Base-by-base conservation (phyloP, 64 coral and sea anemone genomes). In the Cladopsammia gracilis region DNA sequence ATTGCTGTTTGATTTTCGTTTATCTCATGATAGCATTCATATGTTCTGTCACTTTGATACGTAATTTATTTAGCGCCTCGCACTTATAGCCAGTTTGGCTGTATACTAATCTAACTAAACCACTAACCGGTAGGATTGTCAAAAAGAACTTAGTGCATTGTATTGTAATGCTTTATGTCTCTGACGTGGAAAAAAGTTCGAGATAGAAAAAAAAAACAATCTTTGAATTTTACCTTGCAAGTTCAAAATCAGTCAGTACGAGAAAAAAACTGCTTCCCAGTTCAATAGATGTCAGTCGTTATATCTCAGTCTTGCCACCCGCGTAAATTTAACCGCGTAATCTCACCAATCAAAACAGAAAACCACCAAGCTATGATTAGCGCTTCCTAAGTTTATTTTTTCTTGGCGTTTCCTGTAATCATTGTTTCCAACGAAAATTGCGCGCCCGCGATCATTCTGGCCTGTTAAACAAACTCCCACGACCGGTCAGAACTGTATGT, bases 391-490 rank as follows among this genome's bases (percentile, higher is more conserved):
- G 42, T 64, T 82, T 49, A 19, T 25, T 58, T 83, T 48, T 23
- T 12, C 46, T 24, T 49, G 16, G 80, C 18, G 44, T 49, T 16
- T 75, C 4, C 16, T 20, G 14, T 47, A 47, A 45, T 82, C 59
- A 26, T 20, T 64, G 15, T 44, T 13, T 16, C 3, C 6, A 13
- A 62, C 48, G 20, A 53, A 77, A 18, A 10, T 73, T 13, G 23
- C 20, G 61, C 42, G 80, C 80, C 80, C 80, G 60, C 80, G 19
- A 50, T 83, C 20, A 20, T 24, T 83, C 60, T 45, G 80, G 60
- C 47, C 80, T 6, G 18, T 4, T 34, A 45, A 24, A 60, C 20
- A 8, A 79, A 14, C 2, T 67, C 5, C 7, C 57, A 12, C 60
- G 61, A 83, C 80, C 51, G 80, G 60, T 66, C 58, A 16, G 56